Evolutionary conservation across 2,888 invertebrate species (phyloP).

Genomic region (Cheilosia variabilis): DNA sequence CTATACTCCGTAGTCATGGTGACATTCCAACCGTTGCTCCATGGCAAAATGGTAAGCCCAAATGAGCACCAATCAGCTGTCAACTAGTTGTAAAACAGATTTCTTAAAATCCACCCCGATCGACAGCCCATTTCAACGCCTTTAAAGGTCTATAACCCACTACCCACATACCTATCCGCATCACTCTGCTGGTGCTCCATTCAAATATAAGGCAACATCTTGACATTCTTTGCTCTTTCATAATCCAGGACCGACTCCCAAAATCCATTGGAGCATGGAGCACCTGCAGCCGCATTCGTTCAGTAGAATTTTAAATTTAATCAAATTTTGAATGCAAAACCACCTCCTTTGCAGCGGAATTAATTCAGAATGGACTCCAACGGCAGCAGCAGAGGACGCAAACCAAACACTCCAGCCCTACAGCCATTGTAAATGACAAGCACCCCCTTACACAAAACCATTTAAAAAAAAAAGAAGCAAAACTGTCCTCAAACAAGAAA

Average conservation of each 20-base stretch:
- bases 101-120: no score
- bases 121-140: no score
- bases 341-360: conserved; percentile 24
- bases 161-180: no score
- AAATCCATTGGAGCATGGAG: conserved; percentile 5
- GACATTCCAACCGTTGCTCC: no score
- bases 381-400: conserved; percentile 6
- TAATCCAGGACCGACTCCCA: neutral
- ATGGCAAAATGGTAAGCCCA: no score
- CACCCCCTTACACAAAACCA: conserved; percentile 31
- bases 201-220: no score
- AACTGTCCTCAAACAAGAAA: conserved; percentile 48
- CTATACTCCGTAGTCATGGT: no score
- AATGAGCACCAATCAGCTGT: no score
- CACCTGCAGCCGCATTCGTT: conserved; percentile 29
- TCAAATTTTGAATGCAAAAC: conserved; percentile 51
- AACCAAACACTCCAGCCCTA: conserved; percentile 5
- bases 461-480: conserved; percentile 8
- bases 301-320: conserved; percentile 43
- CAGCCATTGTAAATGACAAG: conserved; percentile 53
- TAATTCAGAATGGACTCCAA: conserved; percentile 46
- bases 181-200: no score
- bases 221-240: no score
- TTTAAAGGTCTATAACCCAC: no score
- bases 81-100: no score